These are phyloP conservation scores for Vanessa atalanta DNA, from an alignment of 1,140 invertebrate genomes.

Conservation along the genomic window DNA sequence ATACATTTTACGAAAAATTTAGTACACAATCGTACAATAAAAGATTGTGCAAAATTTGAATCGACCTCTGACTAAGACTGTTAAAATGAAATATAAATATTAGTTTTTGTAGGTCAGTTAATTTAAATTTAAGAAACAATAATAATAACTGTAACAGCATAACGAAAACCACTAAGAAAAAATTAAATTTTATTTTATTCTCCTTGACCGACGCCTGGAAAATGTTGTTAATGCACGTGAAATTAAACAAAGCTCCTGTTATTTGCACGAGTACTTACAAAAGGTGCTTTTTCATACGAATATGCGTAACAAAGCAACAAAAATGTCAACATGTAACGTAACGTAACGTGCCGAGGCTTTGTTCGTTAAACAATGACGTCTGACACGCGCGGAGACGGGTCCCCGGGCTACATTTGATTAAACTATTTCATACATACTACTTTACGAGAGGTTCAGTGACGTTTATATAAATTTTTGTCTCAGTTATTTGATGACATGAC, in stretches of 20 bases:
- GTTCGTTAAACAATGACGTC: conserved; percentile 42
- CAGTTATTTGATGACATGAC: too few species aligned
- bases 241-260: conserved; percentile 48
- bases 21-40: too few species aligned
- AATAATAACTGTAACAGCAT: too few species aligned
- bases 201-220: background rate
- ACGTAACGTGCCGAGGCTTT: conserved; percentile 42
- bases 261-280: conserved; percentile 60
- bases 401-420: conserved; percentile 22
- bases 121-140: too few species aligned
- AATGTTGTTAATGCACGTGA: conserved; percentile 25
- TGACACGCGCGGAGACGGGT: conserved; percentile 22
- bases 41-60: too few species aligned
- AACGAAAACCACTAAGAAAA: background rate
- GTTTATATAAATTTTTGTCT: background rate
- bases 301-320: conserved; percentile 61
- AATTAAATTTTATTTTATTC: background rate
- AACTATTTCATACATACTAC: conserved; percentile 11
- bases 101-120: too few species aligned
- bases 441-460: background rate
- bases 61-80: too few species aligned
- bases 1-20: too few species aligned
- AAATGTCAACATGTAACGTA: conserved; percentile 59
- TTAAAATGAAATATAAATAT: too few species aligned
- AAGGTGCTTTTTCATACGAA: conserved; percentile 58